A percentile compares a stretch with the other conserved stretches of the same genome.
These are phyloP conservation scores for Ophioninae sp. DNA, from an alignment of 2,888 invertebrate species.

Conservation along the genomic window DNA sequence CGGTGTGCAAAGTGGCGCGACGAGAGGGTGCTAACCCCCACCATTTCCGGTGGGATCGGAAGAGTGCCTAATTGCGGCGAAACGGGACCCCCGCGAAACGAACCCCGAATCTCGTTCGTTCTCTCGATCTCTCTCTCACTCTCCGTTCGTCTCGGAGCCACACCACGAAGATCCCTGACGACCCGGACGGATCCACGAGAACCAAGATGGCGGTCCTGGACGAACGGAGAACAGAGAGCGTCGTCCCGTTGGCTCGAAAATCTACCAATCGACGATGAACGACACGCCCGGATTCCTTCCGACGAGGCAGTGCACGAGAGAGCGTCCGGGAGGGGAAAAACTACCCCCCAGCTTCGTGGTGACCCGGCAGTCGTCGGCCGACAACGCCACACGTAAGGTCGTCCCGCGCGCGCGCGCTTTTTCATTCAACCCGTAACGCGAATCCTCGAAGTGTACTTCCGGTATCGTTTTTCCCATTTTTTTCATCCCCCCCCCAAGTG, in stretches of 20 bases:
- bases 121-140: too few relatives aligned
- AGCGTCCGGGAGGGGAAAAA: slow-evolving; percentile 18
- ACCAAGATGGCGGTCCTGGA: slow-evolving; percentile 69
- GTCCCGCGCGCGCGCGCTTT: slow-evolving; percentile 14
- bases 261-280: slow-evolving; percentile 52
- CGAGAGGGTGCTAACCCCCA: neutral
- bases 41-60: slow-evolving; percentile 56
- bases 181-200: slow-evolving; percentile 12
- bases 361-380: slow-evolving; percentile 58
- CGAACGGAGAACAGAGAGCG: neutral
- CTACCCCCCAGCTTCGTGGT: slow-evolving; percentile 21
- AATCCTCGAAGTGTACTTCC: too few relatives aligned
- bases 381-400: slow-evolving; percentile 48
- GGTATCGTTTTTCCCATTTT: too few relatives aligned
- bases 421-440: neutral
- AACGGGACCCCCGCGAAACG: slow-evolving; percentile 63
- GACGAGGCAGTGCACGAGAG: neutral
- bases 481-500: too few relatives aligned
- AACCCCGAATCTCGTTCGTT: too few relatives aligned
- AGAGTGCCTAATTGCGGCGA: slow-evolving; percentile 73
- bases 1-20: neutral
- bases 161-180: too few relatives aligned
- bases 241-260: slow-evolving; percentile 59
- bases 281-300: slow-evolving; percentile 29
- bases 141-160: too few relatives aligned